These are phyloP conservation scores for Coreius guichenoti DNA, from an alignment of 2,797 vertebrate genomes.

Conservation along the genomic window DNA sequence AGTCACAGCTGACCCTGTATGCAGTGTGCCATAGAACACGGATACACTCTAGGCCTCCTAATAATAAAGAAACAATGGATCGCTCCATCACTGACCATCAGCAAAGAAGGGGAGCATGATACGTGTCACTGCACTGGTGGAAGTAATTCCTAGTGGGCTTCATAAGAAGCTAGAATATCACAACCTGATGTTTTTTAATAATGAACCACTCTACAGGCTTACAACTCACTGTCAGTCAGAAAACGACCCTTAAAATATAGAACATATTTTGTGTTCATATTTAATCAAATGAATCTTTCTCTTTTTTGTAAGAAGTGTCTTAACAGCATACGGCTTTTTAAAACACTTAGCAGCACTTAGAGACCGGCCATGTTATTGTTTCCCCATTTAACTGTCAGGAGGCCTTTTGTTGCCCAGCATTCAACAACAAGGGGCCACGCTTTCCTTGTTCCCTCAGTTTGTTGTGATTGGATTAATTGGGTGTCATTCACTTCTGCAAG, in stretches of 20 bases:
- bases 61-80: conserved; percentile 46
- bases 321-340: neutral
- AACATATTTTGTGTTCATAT: neutral
- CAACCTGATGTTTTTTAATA: conserved; percentile 22
- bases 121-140: conserved; percentile 64
- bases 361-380: neutral
- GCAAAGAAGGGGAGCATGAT: conserved; percentile 46
- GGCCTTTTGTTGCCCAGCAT: conserved; percentile 68
- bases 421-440: conserved; percentile 69
- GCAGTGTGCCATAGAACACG: conserved; percentile 65
- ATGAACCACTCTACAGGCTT: conserved; percentile 18
- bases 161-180: conserved; percentile 56
- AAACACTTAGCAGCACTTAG: neutral
- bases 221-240: conserved; percentile 18
- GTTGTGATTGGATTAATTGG: conserved; percentile 76
- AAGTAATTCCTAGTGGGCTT: conserved; percentile 60
- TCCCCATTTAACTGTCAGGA: conserved; percentile 71
- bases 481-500: conserved; percentile 82
- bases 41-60: conserved; percentile 58
- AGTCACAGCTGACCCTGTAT: conserved; percentile 72
- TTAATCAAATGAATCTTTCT: neutral
- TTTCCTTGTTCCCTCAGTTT: conserved; percentile 70
- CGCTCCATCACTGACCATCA: conserved; percentile 36
- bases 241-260: conserved; percentile 7
- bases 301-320: conserved; percentile 1